Evolutionary conservation across 2,888 invertebrate genomes (phyloP), one percentile per base, ranked within the genome.

Genomic region (Dolichopus griseipennis): DNA sequence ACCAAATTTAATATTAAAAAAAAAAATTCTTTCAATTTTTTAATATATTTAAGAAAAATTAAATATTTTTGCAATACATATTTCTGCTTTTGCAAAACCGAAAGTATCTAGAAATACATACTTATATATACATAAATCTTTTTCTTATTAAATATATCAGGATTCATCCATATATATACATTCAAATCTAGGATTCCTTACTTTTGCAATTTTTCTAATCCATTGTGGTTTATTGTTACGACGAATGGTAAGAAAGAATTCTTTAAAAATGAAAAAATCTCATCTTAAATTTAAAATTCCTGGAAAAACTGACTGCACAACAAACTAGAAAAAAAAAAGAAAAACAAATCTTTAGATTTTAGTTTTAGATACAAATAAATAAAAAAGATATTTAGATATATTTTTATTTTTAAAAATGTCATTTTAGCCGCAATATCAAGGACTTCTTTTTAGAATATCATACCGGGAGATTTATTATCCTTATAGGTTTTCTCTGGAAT

Each of bases 381-480:
- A 52, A 52, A 52, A 2, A n/a, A 18, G 9, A 52, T 27, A 27
- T 27, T 27, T 27, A 27, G 27, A 27, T 27, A 27, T 27, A 27
- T 27, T 27, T 27, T 27, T 27, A 18, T 52, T 52, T 52, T n/a
- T n/a, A n/a, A n/a, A 52, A 52, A 52, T 52, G 52, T 52, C 52
- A 52, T 52, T 52, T 52, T n/a, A 52, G 52, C 52, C 52, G 52
- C 52, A 52, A 52, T 6, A 52, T 52, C 52, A 52, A 52, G 52
- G 52, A 52, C 52, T 52, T 52, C 52, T 52, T 52, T n/a, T 52
- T 15, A 27, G 27, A 52, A 52, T 52, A 68, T 72, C 70, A 70
- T 72, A 70, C 70, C 68, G 70, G 64, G 72, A 72, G 72, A 72
- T 72, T 72, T 72, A 72, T 72, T 72, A 72, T 72, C 68, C 69